These are phyloP conservation scores for Oscheius sp. DNA, from an alignment of 2,888 invertebrate genomes.

Conservation along the genomic window DNA sequence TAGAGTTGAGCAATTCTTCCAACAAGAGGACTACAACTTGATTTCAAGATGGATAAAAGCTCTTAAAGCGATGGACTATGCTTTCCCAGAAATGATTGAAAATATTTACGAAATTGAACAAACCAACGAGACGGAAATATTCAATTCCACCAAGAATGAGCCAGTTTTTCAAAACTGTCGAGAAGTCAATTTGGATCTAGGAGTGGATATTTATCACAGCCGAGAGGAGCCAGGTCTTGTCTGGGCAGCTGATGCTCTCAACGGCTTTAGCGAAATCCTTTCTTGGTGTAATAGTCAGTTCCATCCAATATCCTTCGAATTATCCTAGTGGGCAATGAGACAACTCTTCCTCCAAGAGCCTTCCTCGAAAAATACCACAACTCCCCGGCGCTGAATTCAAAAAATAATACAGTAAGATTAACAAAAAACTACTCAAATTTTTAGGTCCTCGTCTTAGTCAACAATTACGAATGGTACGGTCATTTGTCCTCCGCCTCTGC, in stretches of 20 bases:
- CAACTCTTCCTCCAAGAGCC: not conserved
- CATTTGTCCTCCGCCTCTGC: no score
- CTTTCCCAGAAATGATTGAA: not conserved
- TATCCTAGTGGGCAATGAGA: not conserved
- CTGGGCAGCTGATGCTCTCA: not conserved
- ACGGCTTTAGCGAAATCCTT: not conserved
- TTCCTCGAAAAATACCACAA: not conserved
- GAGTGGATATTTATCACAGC: not conserved
- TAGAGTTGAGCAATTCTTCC: conserved; percentile 28
- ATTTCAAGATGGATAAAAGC: conserved; percentile 28
- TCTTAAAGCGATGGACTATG: conserved; percentile 21
- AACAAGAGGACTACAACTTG: conserved; percentile 31
- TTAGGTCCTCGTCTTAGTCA: not conserved
- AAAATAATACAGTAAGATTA: conserved; percentile 11
- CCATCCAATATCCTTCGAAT: not conserved
- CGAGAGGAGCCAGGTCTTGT: not conserved
- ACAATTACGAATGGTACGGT: conserved; percentile 17
- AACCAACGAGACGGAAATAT: no score
- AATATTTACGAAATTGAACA: not conserved
- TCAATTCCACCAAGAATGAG: no score
- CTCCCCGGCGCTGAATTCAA: not conserved
- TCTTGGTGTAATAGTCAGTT: not conserved
- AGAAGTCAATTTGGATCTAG: conserved; percentile 1
- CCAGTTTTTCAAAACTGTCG: no score
- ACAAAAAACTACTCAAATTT: not conserved